A percentile compares a stretch with the other conserved stretches of the same genome.
These are phyloP conservation scores for Drosophila bocqueti DNA, from an alignment of 1,140 invertebrate genomes.

Conservation along the genomic window DNA sequence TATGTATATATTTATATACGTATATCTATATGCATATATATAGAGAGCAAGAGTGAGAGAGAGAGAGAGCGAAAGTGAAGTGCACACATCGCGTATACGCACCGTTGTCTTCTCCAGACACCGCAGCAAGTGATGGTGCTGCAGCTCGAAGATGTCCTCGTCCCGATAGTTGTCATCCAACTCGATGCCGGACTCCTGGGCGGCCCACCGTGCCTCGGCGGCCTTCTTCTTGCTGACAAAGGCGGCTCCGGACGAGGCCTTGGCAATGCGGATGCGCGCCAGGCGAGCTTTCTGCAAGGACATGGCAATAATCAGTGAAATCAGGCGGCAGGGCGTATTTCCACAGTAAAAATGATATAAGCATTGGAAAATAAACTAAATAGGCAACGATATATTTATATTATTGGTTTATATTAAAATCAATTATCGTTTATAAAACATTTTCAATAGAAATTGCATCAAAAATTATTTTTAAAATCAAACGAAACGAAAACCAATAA, in stretches of 20 bases:
- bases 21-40: conserved; percentile 11
- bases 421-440: not conserved
- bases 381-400: not conserved
- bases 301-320: conserved; percentile 6
- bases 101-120: conserved; percentile 99
- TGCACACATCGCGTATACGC: conserved; percentile 86
- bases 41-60: conserved; percentile 18
- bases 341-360: not conserved
- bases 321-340: not conserved
- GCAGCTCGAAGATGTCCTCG: conserved; percentile 99
- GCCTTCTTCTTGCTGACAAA: conserved; percentile 99
- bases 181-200: conserved; percentile 95
- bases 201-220: conserved; percentile 96
- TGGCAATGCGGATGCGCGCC: conserved; percentile 98
- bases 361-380: not conserved
- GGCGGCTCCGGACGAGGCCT: conserved; percentile 99
- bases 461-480: no score
- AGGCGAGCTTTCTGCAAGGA: conserved; percentile 97
- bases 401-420: not conserved
- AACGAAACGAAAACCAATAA: no score
- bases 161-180: conserved; percentile 95
- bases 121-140: conserved; percentile 98
- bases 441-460: no score
- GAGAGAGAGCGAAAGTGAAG: conserved; percentile 14
- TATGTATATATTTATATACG: conserved; percentile 14